These are phyloP conservation scores for Megalops cyprinoides DNA, from an alignment of 2,797 vertebrate genomes.

Conservation along the genomic window DNA sequence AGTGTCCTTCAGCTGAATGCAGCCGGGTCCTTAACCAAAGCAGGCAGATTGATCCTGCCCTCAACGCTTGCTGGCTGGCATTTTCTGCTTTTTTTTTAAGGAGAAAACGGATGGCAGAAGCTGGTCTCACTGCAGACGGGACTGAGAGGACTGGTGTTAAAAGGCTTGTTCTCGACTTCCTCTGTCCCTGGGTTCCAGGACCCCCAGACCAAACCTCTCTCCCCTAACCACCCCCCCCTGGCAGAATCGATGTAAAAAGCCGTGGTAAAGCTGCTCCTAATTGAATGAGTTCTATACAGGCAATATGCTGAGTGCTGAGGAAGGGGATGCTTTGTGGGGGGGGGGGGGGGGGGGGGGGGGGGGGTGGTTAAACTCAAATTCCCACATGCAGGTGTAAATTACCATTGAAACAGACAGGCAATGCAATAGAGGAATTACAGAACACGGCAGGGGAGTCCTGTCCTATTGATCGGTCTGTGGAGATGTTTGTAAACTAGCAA, in stretches of 20 bases:
- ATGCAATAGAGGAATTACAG: slow-evolving; percentile 56
- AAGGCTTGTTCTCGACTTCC: background rate
- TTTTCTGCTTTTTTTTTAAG: background rate
- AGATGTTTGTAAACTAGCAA: slow-evolving; percentile 77
- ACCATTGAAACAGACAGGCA: slow-evolving; percentile 61
- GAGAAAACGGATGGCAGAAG: background rate
- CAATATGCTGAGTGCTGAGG: slow-evolving; percentile 48
- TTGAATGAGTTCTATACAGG: slow-evolving; percentile 54
- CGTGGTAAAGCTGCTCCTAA: slow-evolving; percentile 49
- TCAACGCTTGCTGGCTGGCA: background rate
- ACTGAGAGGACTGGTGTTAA: background rate
- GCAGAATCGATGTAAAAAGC: slow-evolving; percentile 49
- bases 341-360: slow-evolving; percentile 17
- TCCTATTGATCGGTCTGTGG: slow-evolving; percentile 59
- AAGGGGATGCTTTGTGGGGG: slow-evolving; percentile 33
- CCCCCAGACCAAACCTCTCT: slow-evolving; percentile 8
- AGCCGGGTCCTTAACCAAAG: background rate
- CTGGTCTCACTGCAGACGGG: background rate
- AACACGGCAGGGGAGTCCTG: slow-evolving; percentile 47
- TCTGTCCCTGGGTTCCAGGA: background rate
- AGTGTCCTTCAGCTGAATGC: background rate
- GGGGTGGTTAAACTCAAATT: slow-evolving; percentile 42
- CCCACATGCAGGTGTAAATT: slow-evolving; percentile 67
- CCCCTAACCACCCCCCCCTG: slow-evolving; percentile 40
- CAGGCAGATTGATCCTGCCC: background rate